Evolutionary conservation across 64 coral and sea anemone species (phyloP), one percentile per base, ranked within the genome.

Genomic region (Montipora foliosa): DNA sequence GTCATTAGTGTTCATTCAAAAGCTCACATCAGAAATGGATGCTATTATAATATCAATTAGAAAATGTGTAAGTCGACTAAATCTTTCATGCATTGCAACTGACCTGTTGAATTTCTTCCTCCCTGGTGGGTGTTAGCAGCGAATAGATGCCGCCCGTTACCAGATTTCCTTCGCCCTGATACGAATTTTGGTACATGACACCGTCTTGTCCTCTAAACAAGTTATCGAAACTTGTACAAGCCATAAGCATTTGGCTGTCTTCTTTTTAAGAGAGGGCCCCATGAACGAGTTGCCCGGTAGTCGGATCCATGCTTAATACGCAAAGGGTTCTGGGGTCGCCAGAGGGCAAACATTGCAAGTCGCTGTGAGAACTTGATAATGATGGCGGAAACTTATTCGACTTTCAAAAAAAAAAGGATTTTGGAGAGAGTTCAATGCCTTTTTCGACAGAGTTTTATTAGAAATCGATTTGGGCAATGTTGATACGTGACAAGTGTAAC

Each of bases 21-120:
- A 70, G 67, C 13, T 21, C 16, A 25, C 17, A 66, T 15, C 46
- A 19, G 2, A 16, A 48, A 46, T 47, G 64, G 16, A 78, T 2
- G 47, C 49, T 49, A 19, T 78, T 5, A 17, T 6, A 6, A 16
- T 49, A 17, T 19, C 13, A 49, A 0, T 49, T 49, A 8, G 45
- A 10, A 25, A 49, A 50, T n/a, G 68, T 19, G 49, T 6, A 14
- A 47, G 44, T 2, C 14, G 49, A 78, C 16, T 48, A 49, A 3
- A 13, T 45, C 11, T 2, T 45, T 44, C 74, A 8, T 15, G 49
- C 12, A 48, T 2, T 45, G 15, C n/a, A 3, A 62, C 92, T 75
- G 12, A 93, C 92, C 92, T 93, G 92, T 37, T 88, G 80, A 55
- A 93, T 71, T 46, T 93, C 92, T 20, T 93, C 92, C 84, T 93